phyloP scores from a whole-genome alignment of 23 tunicate genomes.

The Ascidia mentula region DNA sequence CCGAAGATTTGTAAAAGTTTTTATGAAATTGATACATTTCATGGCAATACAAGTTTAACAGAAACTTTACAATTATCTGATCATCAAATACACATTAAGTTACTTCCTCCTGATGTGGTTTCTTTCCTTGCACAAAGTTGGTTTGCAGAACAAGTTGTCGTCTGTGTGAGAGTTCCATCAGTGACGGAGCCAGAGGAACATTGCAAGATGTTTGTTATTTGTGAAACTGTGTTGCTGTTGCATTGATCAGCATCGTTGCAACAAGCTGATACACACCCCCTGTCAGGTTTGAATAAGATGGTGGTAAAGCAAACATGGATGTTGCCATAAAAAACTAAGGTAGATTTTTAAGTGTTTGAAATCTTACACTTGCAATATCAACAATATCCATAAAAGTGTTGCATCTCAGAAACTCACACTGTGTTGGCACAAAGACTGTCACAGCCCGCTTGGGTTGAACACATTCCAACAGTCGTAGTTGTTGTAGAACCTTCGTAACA shows the following conservation, averaged over 20 bases:
- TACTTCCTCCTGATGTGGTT: no score
- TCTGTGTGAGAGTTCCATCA: background rate
- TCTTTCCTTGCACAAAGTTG: background rate
- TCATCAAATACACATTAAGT: no score
- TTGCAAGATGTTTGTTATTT: background rate
- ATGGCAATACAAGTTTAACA: no score
- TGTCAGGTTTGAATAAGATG: no score
- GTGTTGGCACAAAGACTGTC: background rate
- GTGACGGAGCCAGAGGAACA: background rate
- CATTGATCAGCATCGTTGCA: slow-evolving; percentile 2
- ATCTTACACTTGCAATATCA: no score
- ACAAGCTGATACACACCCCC: background rate
- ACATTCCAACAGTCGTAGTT: background rate
- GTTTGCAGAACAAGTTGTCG: background rate
- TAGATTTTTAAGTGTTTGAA: no score
- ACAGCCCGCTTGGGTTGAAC: background rate
- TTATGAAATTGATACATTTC: no score
- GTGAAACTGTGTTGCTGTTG: background rate
- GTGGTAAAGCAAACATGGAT: no score
- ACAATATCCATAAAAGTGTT: no score
- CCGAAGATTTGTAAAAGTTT: background rate
- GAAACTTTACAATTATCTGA: no score
- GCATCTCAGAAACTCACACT: background rate
- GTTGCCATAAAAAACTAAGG: no score
- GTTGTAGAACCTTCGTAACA: no score